A percentile compares a stretch with the other conserved stretches of the same genome.
Conservation (phyloP, 2,113 vertebrate genomes). For the Coturnix japonica region DNA sequence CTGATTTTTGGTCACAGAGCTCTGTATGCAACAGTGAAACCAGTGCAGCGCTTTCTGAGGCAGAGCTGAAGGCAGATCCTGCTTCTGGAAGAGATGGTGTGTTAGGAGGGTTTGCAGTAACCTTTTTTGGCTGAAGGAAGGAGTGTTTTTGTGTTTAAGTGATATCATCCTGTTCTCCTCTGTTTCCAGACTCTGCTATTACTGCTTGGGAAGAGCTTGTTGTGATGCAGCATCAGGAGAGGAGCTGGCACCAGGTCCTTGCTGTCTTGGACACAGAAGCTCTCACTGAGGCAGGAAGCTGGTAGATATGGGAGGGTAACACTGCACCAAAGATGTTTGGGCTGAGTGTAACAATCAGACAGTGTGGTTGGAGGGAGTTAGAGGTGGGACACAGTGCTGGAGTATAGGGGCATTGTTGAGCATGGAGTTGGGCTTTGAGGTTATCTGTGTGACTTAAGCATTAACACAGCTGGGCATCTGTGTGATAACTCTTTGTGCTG, state of each 20-base stretch:
- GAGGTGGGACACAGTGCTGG: not conserved
- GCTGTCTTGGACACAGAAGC: not conserved
- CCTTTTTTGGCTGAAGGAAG: not conserved
- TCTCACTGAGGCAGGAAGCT: not conserved
- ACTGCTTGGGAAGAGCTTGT: not conserved
- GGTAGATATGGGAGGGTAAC: not conserved
- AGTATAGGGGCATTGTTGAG: not conserved
- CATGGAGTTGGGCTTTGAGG: not conserved
- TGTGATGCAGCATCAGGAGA: not conserved
- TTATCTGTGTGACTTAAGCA: not conserved
- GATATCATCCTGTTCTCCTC: not conserved
- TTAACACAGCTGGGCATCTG: not conserved
- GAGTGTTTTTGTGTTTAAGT: not conserved
- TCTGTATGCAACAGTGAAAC: accelerated
- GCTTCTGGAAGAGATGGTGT: not conserved
- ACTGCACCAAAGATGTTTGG: not conserved
- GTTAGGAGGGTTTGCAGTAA: not conserved
- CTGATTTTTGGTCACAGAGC: not conserved
- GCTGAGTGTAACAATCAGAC: not conserved
- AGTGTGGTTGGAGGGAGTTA: not conserved
- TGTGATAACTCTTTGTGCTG: not conserved
- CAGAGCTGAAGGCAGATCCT: not conserved
- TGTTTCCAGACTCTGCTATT: not conserved
- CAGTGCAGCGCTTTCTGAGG: not conserved
- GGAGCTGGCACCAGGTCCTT: not conserved